Conservation (phyloP, 1,140 invertebrate species). For the Acromyrmex heyeri region DNA sequence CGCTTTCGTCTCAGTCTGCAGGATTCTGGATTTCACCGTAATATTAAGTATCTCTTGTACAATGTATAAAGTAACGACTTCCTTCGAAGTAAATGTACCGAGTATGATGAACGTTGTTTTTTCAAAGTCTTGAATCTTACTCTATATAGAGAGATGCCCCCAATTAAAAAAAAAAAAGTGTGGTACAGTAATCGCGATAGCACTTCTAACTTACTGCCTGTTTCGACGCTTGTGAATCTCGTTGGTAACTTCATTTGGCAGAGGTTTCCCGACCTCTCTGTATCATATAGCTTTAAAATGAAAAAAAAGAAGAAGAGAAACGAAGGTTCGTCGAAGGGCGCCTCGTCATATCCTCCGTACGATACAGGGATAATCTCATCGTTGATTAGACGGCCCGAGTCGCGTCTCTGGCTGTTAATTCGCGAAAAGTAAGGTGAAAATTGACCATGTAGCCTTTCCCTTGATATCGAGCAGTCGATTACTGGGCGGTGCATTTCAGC, state of each 20-base stretch:
- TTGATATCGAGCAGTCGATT: conserved; percentile 43
- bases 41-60: conserved; percentile 73
- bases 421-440: conserved; percentile 26
- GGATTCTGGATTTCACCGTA: conserved; percentile 75
- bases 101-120: conserved; percentile 64
- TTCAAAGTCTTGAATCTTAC: conserved; percentile 60
- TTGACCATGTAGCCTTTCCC: conserved; percentile 16
- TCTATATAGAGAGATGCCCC: conserved; percentile 55
- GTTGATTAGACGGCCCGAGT: background rate
- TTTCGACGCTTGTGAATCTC: conserved; percentile 77
- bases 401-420: conserved; percentile 1
- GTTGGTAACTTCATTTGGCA: conserved; percentile 72
- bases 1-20: conserved; percentile 71
- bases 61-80: conserved; percentile 73
- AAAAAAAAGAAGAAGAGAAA: background rate
- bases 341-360: conserved; percentile 55
- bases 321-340: conserved; percentile 35
- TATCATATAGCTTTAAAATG: conserved; percentile 70
- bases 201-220: conserved; percentile 77
- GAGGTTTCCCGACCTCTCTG: conserved; percentile 68
- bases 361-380: conserved; percentile 30
- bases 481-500: conserved; percentile 37
- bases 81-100: conserved; percentile 59
- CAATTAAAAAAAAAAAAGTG: conserved; percentile 71
- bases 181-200: conserved; percentile 78